Percentiles rank a stretch among this genome's conserved stretches.
phyloP scores from a whole-genome alignment of 2,888 invertebrate species.

The Harpalus rufipes region DNA sequence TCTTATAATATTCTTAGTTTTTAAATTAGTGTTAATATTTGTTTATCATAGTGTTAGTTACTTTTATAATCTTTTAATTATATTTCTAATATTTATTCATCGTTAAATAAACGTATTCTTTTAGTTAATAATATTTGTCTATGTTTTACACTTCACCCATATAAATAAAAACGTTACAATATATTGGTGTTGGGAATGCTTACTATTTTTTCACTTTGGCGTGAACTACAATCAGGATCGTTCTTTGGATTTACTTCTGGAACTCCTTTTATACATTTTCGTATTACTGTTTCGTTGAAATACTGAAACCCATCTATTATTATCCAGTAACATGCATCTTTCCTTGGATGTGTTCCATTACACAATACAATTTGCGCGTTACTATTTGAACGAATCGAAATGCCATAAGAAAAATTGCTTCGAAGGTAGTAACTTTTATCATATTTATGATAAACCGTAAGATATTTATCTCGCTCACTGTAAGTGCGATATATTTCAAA shows the following conservation, averaged over 20 bases:
- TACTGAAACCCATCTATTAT: constrained; percentile 48
- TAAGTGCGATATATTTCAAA: neutral
- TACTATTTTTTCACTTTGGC: constrained; percentile 1
- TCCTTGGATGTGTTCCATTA: neutral
- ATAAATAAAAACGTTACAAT: too few relatives aligned
- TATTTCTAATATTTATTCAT: too few relatives aligned
- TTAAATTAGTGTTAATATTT: too few relatives aligned
- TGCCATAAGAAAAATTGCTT: constrained; percentile 25
- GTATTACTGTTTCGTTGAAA: neutral
- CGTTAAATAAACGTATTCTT: too few relatives aligned
- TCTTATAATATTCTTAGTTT: too few relatives aligned
- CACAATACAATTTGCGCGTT: constrained; percentile 55
- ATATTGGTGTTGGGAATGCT: neutral
- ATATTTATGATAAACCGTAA: neutral
- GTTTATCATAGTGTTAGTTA: too few relatives aligned
- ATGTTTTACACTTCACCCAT: too few relatives aligned
- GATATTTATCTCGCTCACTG: neutral
- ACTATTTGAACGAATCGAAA: constrained; percentile 40
- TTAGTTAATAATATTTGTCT: too few relatives aligned
- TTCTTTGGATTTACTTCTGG: constrained; percentile 34
- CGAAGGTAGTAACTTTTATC: neutral
- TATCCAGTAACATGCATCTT: constrained; percentile 46
- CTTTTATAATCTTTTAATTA: too few relatives aligned
- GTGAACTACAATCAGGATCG: neutral
- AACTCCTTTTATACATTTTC: constrained; percentile 43